These are phyloP conservation scores for Brachionus angularis DNA, from an alignment of 1,140 invertebrate genomes.

Conservation along the genomic window DNA sequence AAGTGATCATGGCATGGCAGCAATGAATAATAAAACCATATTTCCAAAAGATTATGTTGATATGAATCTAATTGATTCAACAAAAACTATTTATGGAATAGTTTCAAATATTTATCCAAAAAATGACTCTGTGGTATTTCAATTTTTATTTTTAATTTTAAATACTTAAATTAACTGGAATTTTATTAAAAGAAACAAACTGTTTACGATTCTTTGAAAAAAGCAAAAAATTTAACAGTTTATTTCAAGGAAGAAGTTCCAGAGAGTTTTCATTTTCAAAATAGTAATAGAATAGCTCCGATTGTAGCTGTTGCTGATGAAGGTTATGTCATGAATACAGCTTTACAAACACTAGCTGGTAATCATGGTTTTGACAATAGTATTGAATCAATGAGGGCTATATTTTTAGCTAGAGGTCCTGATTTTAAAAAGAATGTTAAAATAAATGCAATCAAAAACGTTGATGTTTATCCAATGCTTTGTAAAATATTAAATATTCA, in stretches of 20 bases:
- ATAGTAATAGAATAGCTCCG: conserved; percentile 28
- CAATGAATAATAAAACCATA: conserved; percentile 35
- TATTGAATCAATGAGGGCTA: conserved; percentile 61
- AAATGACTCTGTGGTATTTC: neutral
- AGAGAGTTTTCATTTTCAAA: conserved; percentile 60
- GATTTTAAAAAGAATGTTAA: neutral
- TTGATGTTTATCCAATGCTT: conserved; percentile 39
- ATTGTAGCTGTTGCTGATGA: conserved; percentile 40
- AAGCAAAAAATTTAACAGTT: conserved; percentile 61
- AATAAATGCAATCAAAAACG: conserved; percentile 6
- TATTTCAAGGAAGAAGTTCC: conserved; percentile 63
- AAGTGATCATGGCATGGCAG: conserved; percentile 41
- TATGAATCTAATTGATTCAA: conserved; percentile 17
- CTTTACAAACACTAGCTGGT: neutral
- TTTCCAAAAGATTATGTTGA: conserved; percentile 18
- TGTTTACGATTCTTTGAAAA: conserved; percentile 61
- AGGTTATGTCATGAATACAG: conserved; percentile 25
- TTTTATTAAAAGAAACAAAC: conserved; percentile 58
- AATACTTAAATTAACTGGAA: conserved; percentile 50
- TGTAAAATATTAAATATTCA: conserved; percentile 3
- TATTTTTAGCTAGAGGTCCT: conserved; percentile 37
- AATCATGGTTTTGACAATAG: conserved; percentile 60
- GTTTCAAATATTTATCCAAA: conserved; percentile 32
- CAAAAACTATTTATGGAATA: neutral
- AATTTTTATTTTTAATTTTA: neutral